These are phyloP conservation scores for Megastigmus dorsalis DNA, from an alignment of 2,888 invertebrate species.

Conservation along the genomic window DNA sequence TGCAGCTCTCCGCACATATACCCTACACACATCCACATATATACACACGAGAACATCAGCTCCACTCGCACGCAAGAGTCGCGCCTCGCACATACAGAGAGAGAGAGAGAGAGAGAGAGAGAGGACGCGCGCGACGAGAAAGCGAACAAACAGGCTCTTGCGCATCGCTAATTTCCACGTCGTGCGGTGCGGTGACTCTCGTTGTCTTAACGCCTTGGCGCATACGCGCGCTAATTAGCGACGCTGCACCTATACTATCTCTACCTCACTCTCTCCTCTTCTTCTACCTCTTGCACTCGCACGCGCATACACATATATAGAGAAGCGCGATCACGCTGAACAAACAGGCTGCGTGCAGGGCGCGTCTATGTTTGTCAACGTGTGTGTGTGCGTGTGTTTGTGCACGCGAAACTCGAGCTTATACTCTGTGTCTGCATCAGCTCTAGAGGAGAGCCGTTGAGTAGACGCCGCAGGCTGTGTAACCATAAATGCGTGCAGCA, in stretches of 20 bases:
- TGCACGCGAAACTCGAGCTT: too few species aligned
- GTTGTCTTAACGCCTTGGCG: constrained; percentile 56
- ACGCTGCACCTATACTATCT: not conserved
- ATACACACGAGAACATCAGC: not conserved
- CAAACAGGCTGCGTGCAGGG: too few species aligned
- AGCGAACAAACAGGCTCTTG: not conserved
- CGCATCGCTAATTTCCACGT: constrained; percentile 34
- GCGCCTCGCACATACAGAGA: too few species aligned
- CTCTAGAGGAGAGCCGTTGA: too few species aligned
- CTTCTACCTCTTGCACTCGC: not conserved
- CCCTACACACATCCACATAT: not conserved
- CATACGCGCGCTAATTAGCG: constrained; percentile 57
- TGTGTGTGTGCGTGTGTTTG: not conserved
- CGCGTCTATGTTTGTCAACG: not conserved
- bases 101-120: too few species aligned
- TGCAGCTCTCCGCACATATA: not conserved
- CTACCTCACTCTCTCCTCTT: not conserved
- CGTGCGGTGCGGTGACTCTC: constrained; percentile 17
- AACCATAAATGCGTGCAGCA: too few species aligned
- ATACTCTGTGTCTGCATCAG: too few species aligned
- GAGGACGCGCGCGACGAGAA: too few species aligned
- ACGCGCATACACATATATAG: not conserved
- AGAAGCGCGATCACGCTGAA: too few species aligned
- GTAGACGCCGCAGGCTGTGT: too few species aligned
- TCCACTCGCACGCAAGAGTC: too few species aligned